These are phyloP conservation scores for Lasioglossum malachurum DNA, from an alignment of 2,888 invertebrate genomes.

Conservation along the genomic window DNA sequence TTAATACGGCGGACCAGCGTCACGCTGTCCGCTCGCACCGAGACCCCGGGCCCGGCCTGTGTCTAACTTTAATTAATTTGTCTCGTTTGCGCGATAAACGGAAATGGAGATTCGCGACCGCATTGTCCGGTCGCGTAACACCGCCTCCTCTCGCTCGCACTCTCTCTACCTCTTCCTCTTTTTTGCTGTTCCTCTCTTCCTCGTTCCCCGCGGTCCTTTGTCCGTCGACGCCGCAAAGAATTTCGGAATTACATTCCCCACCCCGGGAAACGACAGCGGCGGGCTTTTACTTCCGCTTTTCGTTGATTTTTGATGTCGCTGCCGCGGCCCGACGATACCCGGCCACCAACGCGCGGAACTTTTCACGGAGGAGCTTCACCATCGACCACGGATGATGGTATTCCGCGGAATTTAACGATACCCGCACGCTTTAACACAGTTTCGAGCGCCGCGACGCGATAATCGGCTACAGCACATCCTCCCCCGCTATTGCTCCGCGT, in stretches of 20 bases:
- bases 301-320: slow-evolving; percentile 1
- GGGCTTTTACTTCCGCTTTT: not conserved
- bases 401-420: slow-evolving; percentile 45
- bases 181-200: not conserved
- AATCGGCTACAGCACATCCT: slow-evolving; percentile 16
- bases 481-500: slow-evolving; percentile 57
- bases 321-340: not conserved
- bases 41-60: not conserved
- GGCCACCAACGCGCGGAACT: not conserved
- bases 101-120: slow-evolving; percentile 55
- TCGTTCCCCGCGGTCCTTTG: slow-evolving; percentile 12
- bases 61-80: slow-evolving; percentile 64
- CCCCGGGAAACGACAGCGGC: not conserved
- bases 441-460: slow-evolving; percentile 12
- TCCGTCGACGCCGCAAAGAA: slow-evolving; percentile 36
- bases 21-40: not conserved
- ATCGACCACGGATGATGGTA: slow-evolving; percentile 1
- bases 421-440: slow-evolving; percentile 21
- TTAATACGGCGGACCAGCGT: slow-evolving; percentile 49
- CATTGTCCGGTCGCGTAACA: slow-evolving; percentile 50
- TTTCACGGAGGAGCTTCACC: not conserved
- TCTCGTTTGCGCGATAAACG: slow-evolving; percentile 65
- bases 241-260: slow-evolving; percentile 40
- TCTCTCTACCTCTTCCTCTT: not conserved
- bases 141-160: not conserved